Percentiles rank a stretch among this genome's conserved stretches.
Conservation (phyloP, 2,888 invertebrate species). For the Rhagonycha lutea region DNA sequence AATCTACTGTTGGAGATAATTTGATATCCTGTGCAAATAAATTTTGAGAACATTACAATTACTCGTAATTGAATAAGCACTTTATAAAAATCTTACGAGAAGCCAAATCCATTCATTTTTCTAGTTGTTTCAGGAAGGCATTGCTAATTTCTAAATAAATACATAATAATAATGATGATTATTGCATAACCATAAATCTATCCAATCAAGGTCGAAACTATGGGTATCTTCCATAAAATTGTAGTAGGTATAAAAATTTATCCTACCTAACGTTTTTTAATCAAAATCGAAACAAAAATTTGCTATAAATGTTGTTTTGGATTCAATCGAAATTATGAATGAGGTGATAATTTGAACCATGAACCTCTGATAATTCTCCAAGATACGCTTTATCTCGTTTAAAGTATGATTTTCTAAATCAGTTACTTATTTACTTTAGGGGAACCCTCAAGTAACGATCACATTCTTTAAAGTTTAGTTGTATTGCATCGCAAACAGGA, state of each 20-base stretch:
- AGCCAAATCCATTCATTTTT: not conserved
- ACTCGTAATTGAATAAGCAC: not conserved
- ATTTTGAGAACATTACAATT: not conserved
- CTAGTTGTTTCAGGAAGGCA: not conserved
- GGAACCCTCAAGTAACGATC: not conserved
- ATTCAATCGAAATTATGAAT: not conserved
- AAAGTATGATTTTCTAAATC: not conserved
- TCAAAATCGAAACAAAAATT: not conserved
- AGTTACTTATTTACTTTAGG: not conserved
- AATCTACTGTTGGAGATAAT: not conserved
- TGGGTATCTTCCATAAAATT: not conserved
- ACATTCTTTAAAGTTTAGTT: too few relatives aligned
- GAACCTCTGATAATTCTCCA: not conserved
- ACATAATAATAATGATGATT: not conserved
- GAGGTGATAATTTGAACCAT: not conserved
- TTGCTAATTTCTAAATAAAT: not conserved
- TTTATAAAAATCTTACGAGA: not conserved
- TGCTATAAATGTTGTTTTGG: not conserved
- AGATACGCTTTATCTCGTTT: not conserved
- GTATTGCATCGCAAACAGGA: not conserved
- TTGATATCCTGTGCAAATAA: not conserved
- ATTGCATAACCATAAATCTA: not conserved
- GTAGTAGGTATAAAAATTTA: not conserved
- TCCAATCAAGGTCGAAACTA: not conserved
- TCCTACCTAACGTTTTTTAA: not conserved